A percentile compares a stretch with the other conserved stretches of the same genome.
Conservation (phyloP, 2,797 vertebrate species). For the Alouatta caraya region DNA sequence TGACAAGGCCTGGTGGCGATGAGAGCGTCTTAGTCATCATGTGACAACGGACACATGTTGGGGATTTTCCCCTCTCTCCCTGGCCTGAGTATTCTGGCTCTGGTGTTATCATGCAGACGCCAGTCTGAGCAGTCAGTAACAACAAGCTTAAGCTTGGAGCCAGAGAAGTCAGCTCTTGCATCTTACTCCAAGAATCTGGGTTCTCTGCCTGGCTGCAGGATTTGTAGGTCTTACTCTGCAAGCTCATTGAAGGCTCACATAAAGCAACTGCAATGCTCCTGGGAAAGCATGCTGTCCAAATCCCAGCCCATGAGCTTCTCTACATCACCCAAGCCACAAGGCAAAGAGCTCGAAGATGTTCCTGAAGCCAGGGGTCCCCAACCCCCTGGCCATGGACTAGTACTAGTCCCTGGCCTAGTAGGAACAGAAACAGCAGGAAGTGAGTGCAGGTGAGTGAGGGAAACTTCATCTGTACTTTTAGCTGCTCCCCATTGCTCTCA, state of each 20-base stretch:
- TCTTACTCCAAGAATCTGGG: constrained; percentile 78
- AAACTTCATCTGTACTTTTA: not conserved
- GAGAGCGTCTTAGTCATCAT: constrained; percentile 90
- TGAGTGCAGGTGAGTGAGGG: not conserved
- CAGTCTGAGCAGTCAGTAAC: constrained; percentile 82
- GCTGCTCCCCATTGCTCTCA: not conserved
- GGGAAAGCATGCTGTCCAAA: not conserved
- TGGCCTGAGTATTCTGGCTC: constrained; percentile 78
- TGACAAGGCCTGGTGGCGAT: constrained; percentile 87
- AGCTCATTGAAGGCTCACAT: constrained; percentile 54
- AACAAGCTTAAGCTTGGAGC: constrained; percentile 83
- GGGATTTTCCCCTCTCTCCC: constrained; percentile 88
- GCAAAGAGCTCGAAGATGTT: not conserved
- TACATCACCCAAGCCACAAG: not conserved
- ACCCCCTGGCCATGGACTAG: not conserved
- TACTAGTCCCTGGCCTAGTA: not conserved
- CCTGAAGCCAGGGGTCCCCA: not conserved
- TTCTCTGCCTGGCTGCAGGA: constrained; percentile 69
- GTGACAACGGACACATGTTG: constrained; percentile 85
- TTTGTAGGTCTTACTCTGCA: constrained; percentile 74
- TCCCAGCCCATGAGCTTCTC: not conserved
- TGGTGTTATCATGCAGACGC: constrained; percentile 83
- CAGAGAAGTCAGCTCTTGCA: constrained; percentile 77
- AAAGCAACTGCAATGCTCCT: not conserved
- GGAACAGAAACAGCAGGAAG: not conserved